Evolutionary conservation across 2,113 vertebrate genomes (phyloP).

Genomic region (Mugil cephalus): DNA sequence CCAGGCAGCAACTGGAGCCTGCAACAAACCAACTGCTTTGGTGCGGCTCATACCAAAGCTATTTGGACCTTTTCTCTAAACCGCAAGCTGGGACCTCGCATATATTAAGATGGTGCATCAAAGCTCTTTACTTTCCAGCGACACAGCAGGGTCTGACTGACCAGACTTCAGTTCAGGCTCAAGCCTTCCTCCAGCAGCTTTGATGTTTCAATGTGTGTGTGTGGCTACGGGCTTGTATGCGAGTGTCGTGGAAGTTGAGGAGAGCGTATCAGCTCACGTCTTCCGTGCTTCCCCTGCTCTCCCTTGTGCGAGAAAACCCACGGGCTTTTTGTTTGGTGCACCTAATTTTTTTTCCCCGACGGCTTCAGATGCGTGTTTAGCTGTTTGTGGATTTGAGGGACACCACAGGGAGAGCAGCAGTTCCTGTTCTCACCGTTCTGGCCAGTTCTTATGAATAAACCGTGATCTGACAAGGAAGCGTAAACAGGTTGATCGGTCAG

Average conservation of each 20-base stretch:
- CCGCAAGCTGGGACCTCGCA: constrained; percentile 59
- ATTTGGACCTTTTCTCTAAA: constrained; percentile 53
- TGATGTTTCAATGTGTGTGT: constrained; percentile 49
- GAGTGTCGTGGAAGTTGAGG: constrained; percentile 49
- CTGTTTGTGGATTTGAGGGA: constrained; percentile 51
- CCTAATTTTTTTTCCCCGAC: constrained; percentile 22
- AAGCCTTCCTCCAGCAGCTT: constrained; percentile 40
- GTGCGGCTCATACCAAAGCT: constrained; percentile 42
- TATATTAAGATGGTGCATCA: constrained; percentile 60
- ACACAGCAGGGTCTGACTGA: constrained; percentile 37
- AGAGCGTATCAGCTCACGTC: constrained; percentile 53
- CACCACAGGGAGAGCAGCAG: constrained; percentile 42
- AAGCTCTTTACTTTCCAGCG: constrained; percentile 54
- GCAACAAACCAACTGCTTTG: constrained; percentile 55
- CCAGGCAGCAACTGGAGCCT: constrained; percentile 66
- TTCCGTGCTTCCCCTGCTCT: constrained; percentile 37
- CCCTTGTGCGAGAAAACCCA: constrained; percentile 3
- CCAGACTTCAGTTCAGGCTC: constrained; percentile 42
- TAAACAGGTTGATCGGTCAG: constrained; percentile 63
- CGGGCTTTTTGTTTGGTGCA: constrained; percentile 21
- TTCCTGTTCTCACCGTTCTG: constrained; percentile 75
- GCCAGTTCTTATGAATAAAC: constrained; percentile 61
- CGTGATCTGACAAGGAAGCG: constrained; percentile 56
- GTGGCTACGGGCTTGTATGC: constrained; percentile 13
- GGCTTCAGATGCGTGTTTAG: constrained; percentile 27